Evolutionary conservation across 35 echinoderm and acorn worm species (phyloP).

Genomic region (Lytechinus variegatus): DNA sequence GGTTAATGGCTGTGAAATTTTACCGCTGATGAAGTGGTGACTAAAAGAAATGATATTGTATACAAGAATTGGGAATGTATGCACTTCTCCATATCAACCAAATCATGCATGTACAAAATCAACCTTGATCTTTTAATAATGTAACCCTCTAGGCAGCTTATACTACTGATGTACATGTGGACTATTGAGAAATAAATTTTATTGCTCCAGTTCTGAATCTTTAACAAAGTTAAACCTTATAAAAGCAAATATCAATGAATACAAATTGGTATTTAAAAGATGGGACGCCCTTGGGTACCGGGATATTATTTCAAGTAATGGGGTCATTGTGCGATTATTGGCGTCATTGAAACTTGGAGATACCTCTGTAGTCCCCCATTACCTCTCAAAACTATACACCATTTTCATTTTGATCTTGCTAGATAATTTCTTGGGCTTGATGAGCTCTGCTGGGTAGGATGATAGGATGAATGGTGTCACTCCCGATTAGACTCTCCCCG

Average conservation of each 20-base stretch:
- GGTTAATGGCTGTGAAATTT: not conserved
- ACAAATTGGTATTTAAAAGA: not conserved
- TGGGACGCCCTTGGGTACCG: not conserved
- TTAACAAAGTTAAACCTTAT: not conserved
- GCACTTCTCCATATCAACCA: not conserved
- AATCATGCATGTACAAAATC: not conserved
- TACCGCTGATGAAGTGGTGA: not conserved
- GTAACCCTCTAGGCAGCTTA: not conserved
- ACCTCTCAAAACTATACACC: not conserved
- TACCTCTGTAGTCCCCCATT: not conserved
- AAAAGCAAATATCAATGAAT: not conserved
- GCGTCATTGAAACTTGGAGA: not conserved
- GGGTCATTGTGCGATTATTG: not conserved
- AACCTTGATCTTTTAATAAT: not conserved
- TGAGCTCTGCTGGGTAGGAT: not conserved
- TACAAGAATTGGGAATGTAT: not conserved
- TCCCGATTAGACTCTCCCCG: not conserved
- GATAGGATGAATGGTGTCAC: slow-evolving; percentile 1
- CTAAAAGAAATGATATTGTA: not conserved
- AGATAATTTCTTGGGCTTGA: not conserved
- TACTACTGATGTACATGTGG: not conserved
- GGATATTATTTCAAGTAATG: not conserved
- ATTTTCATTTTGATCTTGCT: not conserved
- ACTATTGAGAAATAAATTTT: not conserved
- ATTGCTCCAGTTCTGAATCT: not conserved